Evolutionary conservation across 2,797 vertebrate genomes (phyloP), one percentile per base, ranked within the genome.

Genomic region (Lepidocolaptes lacrymiger): DNA sequence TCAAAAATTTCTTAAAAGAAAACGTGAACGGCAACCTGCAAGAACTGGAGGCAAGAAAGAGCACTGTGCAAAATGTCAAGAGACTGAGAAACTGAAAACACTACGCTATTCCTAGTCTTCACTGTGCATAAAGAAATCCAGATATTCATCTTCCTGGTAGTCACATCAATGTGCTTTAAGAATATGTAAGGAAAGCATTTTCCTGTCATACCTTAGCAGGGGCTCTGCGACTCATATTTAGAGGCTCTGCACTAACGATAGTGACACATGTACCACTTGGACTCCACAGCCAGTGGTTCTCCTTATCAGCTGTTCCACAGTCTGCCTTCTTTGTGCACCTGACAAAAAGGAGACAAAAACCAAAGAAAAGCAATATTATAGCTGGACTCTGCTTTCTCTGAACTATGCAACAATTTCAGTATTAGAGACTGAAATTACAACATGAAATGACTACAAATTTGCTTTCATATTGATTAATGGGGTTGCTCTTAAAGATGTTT

Each of bases 211-310:
- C 98, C 96, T 97, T 90, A 36, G 88, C 81, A 69, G 91, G 93
- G 39, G 95, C 94, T 76, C 91, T 96, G 88, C 98, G 98, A 97
- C 99, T 99, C 97, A 99, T 99, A 84, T 99, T 99, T 63, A 98
- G 97, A 36, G 99, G 99, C 54, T 97, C 92, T 94, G 99, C 99
- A 81, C 98, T 98, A 61, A 98, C 89, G 61, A 99, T 96, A 84
- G 98, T 97, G 96, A 99, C 97, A 59, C 99, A 99, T 43, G 98
- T 95, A 85, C 98, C 98, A 54, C 59, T 94, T 22, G 98, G 98
- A 97, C 99, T 99, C 99, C 99, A 99, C 36, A 99, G 97, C 99
- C 99, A 99, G 87, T 99, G 98, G 79, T 99, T 98, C 59, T 97
- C 97, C 96, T 98, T 98, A 89, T 98, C 97, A 0, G 99, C 98